Evolutionary conservation across 2,113 vertebrate genomes (phyloP).

Genomic region (Thalassoma bifasciatum): DNA sequence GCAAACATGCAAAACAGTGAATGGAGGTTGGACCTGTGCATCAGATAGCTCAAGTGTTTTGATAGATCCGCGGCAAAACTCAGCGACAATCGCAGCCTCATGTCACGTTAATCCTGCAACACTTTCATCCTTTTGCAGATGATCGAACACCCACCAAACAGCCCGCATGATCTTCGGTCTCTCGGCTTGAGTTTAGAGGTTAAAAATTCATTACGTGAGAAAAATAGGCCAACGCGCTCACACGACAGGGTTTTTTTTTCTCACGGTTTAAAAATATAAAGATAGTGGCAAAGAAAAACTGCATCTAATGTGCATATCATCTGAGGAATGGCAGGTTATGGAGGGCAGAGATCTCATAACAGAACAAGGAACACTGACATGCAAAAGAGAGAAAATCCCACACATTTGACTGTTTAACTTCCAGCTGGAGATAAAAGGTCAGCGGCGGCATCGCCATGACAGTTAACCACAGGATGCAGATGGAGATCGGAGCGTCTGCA

Average conservation of each 20-base stretch:
- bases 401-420: neutral
- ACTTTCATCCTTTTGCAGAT: neutral
- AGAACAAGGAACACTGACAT: neutral
- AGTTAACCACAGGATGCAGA: no score
- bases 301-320: neutral
- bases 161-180: neutral
- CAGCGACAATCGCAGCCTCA: neutral
- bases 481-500: no score
- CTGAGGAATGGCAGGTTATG: neutral
- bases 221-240: constrained; percentile 42
- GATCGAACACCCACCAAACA: constrained; percentile 25
- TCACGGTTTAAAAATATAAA: constrained; percentile 2
- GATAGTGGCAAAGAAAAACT: neutral
- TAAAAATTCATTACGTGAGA: constrained; percentile 39
- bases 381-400: neutral
- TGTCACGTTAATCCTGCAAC: neutral
- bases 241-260: constrained; percentile 5
- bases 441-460: neutral
- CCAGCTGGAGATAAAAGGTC: neutral
- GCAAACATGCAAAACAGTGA: constrained; percentile 43
- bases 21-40: constrained; percentile 1
- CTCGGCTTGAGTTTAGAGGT: constrained; percentile 9
- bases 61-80: constrained; percentile 2
- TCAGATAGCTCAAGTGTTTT: constrained; percentile 6
- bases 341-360: neutral